Percentiles rank a stretch among this genome's conserved stretches.
phyloP scores from a whole-genome alignment of 1,140 invertebrate genomes.

The Aphaenogaster ashmeadi region DNA sequence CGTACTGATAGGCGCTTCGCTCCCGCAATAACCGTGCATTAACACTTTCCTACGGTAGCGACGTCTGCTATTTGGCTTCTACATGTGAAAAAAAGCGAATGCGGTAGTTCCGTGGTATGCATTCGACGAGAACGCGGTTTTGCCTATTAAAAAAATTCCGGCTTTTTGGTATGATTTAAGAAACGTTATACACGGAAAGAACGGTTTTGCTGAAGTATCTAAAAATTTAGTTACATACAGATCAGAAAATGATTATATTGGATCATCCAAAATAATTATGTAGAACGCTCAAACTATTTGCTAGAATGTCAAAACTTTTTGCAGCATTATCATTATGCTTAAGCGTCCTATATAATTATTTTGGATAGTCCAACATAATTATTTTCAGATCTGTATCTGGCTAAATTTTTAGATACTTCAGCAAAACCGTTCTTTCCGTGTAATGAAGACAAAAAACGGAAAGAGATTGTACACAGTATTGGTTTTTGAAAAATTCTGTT shows the following conservation, averaged over 20 bases:
- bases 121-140: neutral
- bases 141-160: neutral
- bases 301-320: too few species aligned
- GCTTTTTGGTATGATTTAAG: neutral
- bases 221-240: too few species aligned
- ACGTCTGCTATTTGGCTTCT: neutral
- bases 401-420: too few species aligned
- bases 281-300: too few species aligned
- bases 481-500: neutral
- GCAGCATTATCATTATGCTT: too few species aligned
- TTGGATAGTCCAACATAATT: too few species aligned
- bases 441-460: neutral
- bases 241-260: too few species aligned
- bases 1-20: conserved; percentile 15
- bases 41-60: conserved; percentile 34
- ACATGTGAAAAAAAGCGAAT: conserved; percentile 2
- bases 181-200: neutral
- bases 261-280: too few species aligned
- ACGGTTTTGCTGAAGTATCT: too few species aligned
- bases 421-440: too few species aligned
- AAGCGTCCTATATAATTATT: too few species aligned
- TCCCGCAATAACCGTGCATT: conserved; percentile 39
- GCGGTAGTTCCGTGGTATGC: neutral
- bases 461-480: neutral
- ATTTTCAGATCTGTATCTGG: too few species aligned